Conservation (phyloP, 2,797 vertebrate genomes). For the Schizopygopsis malacanthus region DNA sequence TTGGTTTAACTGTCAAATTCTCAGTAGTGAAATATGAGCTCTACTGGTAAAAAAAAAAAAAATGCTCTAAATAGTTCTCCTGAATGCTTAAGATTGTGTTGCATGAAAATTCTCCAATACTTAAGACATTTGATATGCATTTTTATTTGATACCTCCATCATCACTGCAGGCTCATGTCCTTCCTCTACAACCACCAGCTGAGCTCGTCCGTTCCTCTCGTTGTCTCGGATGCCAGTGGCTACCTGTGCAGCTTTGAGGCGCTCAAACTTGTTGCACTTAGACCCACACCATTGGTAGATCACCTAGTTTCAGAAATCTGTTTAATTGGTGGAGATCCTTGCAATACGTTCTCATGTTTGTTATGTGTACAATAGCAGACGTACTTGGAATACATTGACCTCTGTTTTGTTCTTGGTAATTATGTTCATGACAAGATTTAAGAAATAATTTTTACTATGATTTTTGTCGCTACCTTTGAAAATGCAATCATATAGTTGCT, state of each 20-base stretch:
- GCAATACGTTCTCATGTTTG: background rate
- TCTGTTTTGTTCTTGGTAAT: background rate
- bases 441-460: background rate
- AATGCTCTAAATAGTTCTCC: background rate
- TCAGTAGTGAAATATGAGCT: background rate
- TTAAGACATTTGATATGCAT: background rate
- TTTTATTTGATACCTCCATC: no score
- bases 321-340: background rate
- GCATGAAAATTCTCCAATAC: background rate
- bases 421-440: background rate
- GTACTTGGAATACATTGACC: background rate
- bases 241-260: slow-evolving; percentile 88
- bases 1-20: background rate
- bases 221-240: slow-evolving; percentile 89
- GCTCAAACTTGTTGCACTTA: slow-evolving; percentile 88
- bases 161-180: no score
- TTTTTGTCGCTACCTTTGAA: background rate
- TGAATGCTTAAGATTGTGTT: background rate
- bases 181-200: no score
- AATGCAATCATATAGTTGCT: background rate
- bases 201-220: slow-evolving; percentile 75
- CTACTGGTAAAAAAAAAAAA: background rate
- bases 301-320: slow-evolving; percentile 68
- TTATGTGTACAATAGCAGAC: background rate
- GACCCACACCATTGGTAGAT: slow-evolving; percentile 95